phyloP scores from a whole-genome alignment of 2,797 vertebrate genomes.

The Setipinna tenuifilis region DNA sequence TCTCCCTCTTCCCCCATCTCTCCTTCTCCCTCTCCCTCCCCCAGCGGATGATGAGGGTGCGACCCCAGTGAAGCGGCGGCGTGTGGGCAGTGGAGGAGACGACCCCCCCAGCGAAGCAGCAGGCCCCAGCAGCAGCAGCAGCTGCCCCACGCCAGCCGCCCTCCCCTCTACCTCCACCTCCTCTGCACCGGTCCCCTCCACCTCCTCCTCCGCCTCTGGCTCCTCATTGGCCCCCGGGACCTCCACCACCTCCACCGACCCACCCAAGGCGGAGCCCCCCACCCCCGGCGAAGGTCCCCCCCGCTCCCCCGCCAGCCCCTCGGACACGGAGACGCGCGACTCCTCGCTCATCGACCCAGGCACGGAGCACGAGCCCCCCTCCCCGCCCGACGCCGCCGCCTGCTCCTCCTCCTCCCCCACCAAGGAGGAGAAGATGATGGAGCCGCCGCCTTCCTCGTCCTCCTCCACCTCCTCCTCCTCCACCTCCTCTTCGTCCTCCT shows the following conservation, averaged over 20 bases:
- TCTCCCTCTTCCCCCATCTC: not conserved
- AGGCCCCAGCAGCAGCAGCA: conserved; percentile 36
- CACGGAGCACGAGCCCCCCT: conserved; percentile 94
- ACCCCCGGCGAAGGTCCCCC: conserved; percentile 88
- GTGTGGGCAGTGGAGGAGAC: conserved; percentile 87
- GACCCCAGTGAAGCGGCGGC: conserved; percentile 90
- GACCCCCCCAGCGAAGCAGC: conserved; percentile 76
- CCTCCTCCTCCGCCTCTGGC: conserved; percentile 61
- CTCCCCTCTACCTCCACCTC: conserved; percentile 50
- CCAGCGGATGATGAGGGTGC: conserved; percentile 90
- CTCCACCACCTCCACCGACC: too few relatives aligned
- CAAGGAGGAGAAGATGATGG: conserved; percentile 88
- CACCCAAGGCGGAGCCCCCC: conserved; percentile 79
- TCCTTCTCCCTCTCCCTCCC: not conserved
- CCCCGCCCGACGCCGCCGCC: conserved; percentile 70
- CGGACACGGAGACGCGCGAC: conserved; percentile 96
- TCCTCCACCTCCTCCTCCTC: conserved; percentile 73
- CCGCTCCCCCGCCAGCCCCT: conserved; percentile 85
- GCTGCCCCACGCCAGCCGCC: not conserved
- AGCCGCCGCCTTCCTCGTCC: conserved; percentile 67
- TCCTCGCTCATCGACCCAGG: conserved; percentile 96
- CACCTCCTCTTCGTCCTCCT: conserved; percentile 71
- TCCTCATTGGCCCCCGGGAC: conserved; percentile 60
- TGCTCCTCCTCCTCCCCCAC: too few relatives aligned
- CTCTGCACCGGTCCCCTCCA: conserved; percentile 58